phyloP scores from a whole-genome alignment of 2,888 invertebrate genomes.

The Tanytarsus gracilentus region DNA sequence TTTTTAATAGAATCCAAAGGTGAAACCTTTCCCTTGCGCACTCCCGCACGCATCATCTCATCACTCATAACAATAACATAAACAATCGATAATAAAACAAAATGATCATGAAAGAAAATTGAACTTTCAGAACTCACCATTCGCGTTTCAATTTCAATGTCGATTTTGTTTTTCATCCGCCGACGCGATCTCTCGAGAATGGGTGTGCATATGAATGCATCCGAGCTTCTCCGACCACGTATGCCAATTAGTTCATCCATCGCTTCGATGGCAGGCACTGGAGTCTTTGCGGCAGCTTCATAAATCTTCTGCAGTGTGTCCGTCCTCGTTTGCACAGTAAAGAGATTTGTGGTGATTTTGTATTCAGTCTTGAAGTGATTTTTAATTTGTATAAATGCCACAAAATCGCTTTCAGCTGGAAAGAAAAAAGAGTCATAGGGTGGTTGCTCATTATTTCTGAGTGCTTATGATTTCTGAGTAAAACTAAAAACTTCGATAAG shows the following conservation, averaged over 20 bases:
- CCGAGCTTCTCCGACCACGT: conserved; percentile 52
- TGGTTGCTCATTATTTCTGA: too few species aligned
- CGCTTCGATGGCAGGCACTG: conserved; percentile 55
- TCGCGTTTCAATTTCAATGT: conserved; percentile 80
- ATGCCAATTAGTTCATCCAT: conserved; percentile 59
- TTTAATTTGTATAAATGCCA: conserved; percentile 71
- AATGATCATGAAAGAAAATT: not conserved
- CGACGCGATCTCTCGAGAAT: conserved; percentile 63
- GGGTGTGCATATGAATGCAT: conserved; percentile 72
- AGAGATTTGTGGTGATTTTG: conserved; percentile 61
- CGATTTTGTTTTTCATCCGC: conserved; percentile 57
- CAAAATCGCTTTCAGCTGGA: conserved; percentile 87
- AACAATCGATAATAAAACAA: not conserved
- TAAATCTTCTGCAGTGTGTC: conserved; percentile 67
- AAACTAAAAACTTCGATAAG: too few species aligned
- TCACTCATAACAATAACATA: not conserved
- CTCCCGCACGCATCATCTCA: too few species aligned
- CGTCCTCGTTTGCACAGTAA: conserved; percentile 65
- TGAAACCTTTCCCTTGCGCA: too few species aligned
- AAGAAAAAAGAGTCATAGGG: too few species aligned
- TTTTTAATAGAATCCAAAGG: too few species aligned
- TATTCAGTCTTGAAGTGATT: conserved; percentile 65
- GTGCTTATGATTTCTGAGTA: too few species aligned
- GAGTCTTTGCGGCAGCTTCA: conserved; percentile 60
- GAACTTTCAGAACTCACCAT: conserved; percentile 68